Conservation (phyloP, 2,113 vertebrate species). For the Lonchura striata region DNA sequence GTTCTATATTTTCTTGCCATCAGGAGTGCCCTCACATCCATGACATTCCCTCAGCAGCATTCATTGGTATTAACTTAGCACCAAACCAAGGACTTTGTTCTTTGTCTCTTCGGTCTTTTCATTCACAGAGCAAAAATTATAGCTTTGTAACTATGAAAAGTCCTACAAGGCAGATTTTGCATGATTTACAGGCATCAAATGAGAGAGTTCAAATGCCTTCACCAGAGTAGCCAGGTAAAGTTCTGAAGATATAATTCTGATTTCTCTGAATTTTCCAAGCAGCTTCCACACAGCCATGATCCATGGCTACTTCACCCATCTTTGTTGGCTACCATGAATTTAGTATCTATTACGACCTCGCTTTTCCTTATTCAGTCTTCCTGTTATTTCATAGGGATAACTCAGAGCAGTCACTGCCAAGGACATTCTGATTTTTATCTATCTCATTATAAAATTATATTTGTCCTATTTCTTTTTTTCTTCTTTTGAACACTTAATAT, state of each 20-base stretch:
- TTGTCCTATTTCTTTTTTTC: slow-evolving; percentile 11
- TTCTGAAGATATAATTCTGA: not conserved
- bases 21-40: not conserved
- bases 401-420: not conserved
- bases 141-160: not conserved
- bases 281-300: not conserved
- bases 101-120: not conserved
- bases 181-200: not conserved
- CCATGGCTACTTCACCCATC: not conserved
- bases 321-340: not conserved
- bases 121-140: not conserved
- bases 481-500: slow-evolving; percentile 10
- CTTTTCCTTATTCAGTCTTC: not conserved
- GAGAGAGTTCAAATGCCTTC: not conserved
- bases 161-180: not conserved
- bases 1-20: not conserved
- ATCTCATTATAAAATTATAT: not conserved
- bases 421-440: not conserved
- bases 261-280: not conserved
- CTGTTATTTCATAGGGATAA: not conserved
- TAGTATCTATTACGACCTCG: not conserved
- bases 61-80: not conserved
- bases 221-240: not conserved
- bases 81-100: not conserved
- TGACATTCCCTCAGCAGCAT: not conserved